Base-by-base conservation (phyloP, 2,113 vertebrate species). In the Misgurnus anguillicaudatus region DNA sequence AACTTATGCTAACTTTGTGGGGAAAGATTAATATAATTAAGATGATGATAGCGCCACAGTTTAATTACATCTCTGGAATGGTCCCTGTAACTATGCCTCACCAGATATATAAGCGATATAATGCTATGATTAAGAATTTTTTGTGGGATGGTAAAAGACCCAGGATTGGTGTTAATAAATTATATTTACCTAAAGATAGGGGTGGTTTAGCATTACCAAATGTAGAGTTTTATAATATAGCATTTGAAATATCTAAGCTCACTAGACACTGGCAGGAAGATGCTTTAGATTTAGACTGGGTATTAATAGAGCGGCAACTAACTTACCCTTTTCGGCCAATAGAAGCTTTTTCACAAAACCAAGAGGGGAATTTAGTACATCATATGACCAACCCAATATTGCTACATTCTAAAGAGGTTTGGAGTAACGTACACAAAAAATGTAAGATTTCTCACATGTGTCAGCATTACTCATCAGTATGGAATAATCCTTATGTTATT, bases 401-500 rank as follows among this genome's bases (percentile, higher is more conserved):
- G 6, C 53, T 55, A 17, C 16, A 55, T 55, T 55, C 53, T 6
- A 45, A 10, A 10, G 42, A 45, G 10, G 42, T 45, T 45, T 45
- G 6, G 42, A 45, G 10, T 6, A 10, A 6, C 3, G 3, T 45
- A 6, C 16, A 55, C 53, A 17, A 6, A 55, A 57, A n/a, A 6
- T 57, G 53, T 57, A 17, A n/a, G 53, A 57, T 17, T 57, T 57
- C 53, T 57, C 53, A 57, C 17, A 57, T n/a, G 4, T 57, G 16
- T 17, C 53, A 57, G 17, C 16, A 57, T 6, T n/a, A n/a, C 53
- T 57, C 16, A 6, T 57, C 53, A 57, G 6, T 57, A 57, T n/a
- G 53, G 16, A 57, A 57, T 57, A n/a, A 57, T 57, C 53, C 53
- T n/a, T 57, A n/a, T 57, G 53, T n/a, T n/a, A n/a, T n/a, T n/a